Evolutionary conservation across 2,888 invertebrate species (phyloP), one percentile per base, ranked within the genome.

Genomic region (Chrysolina haemoptera): DNA sequence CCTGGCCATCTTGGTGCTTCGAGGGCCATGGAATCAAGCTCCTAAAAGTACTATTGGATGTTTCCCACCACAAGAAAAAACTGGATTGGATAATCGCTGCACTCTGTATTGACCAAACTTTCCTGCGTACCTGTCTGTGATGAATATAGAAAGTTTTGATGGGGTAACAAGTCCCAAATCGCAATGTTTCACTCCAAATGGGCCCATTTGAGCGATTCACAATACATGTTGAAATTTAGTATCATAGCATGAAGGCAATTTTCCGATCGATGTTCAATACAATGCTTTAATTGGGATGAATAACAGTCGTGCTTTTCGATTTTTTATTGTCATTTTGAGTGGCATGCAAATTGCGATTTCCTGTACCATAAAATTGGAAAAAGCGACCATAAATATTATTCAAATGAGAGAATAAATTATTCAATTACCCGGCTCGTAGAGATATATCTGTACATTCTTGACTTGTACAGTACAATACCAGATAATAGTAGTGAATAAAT

Each of bases 391-490:
- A 80, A 83, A 82, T 82, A 81, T 82, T 76, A 80, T 82, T 80
- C 80, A 81, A 83, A 83, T 81, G 80, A 79, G 79, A 74, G 77
- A 79, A 82, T 82, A 83, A 82, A 82, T 82, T 82, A 83, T 83
- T 80, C 83, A 82, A 83, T 83, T 83, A 83, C 79, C 74, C 68
- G 35, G 27, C 59, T 53, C 20, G 53, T 20, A 11, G 70, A 74
- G 78, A 80, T 81, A 79, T 79, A 81, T 82, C 81, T 78, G 74
- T 68, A 75, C 75, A 79, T 79, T 75, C 77, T 77, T 71, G 67
- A 75, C 62, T 73, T 59, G 71, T 68, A 71, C 77, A 76, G 71
- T 75, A 78, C 78, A 78, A 79, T 79, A 77, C 76, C 69, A 80
- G 76, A 79, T 78, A 80, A 79, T 78, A 40, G 74, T 55, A 68